Percentiles rank a stretch among this genome's conserved stretches.
phyloP scores from a whole-genome alignment of 2,888 invertebrate species.

The Lepetodrilus schrolli region DNA sequence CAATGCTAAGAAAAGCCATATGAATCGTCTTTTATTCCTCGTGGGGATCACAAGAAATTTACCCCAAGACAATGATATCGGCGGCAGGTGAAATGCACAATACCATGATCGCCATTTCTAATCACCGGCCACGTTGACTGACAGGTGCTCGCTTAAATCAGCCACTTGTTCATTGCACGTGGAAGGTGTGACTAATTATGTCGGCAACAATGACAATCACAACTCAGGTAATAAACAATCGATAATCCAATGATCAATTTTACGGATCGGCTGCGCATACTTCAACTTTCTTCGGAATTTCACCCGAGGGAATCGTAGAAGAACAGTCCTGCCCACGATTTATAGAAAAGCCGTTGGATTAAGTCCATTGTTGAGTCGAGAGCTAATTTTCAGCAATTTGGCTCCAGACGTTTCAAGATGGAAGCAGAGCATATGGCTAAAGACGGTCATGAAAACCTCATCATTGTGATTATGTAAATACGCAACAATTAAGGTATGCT shows the following conservation, averaged over 20 bases:
- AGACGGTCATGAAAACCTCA: not conserved
- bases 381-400: not conserved
- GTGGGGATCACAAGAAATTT: conserved; percentile 12
- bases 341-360: not conserved
- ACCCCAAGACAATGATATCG: conserved; percentile 7
- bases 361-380: conserved; percentile 3
- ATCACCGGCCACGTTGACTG: conserved; percentile 8
- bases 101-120: not conserved
- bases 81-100: not conserved
- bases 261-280: not conserved
- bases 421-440: conserved; percentile 3
- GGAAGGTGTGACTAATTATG: not conserved
- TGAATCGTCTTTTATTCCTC: not conserved
- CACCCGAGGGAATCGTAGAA: not conserved
- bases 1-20: conserved; percentile 15
- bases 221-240: conserved; percentile 6
- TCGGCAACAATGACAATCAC: not conserved
- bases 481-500: not conserved
- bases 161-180: conserved; percentile 15
- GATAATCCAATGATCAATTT: conserved; percentile 23
- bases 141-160: conserved; percentile 22
- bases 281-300: not conserved
- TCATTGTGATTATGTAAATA: conserved; percentile 13
- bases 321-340: not conserved
- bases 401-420: not conserved